Evolutionary conservation across 2,113 vertebrate genomes (phyloP).

Genomic region (Heliornis fulica): DNA sequence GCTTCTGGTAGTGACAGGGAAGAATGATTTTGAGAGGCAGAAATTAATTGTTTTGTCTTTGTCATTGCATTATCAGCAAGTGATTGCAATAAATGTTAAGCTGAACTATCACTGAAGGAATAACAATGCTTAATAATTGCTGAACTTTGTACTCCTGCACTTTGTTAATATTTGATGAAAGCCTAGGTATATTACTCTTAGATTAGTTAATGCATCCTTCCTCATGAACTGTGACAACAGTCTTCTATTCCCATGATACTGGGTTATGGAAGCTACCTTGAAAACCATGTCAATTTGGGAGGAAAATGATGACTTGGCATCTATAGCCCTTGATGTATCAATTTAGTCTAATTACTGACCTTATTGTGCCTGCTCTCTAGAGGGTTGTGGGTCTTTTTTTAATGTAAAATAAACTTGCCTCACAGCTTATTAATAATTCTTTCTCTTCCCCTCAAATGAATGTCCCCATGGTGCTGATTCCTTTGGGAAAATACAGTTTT

Average conservation of each 20-base stretch:
- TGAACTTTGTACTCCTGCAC: constrained; percentile 7
- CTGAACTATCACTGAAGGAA: constrained; percentile 13
- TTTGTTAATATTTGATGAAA: constrained; percentile 3
- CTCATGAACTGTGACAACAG: not conserved
- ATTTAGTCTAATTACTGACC: constrained; percentile 10
- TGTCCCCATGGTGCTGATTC: not conserved
- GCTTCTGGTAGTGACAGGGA: not conserved
- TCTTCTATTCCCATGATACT: not conserved
- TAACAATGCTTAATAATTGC: constrained; percentile 30
- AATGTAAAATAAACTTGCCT: not conserved
- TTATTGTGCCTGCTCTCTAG: not conserved
- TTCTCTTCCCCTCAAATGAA: not conserved
- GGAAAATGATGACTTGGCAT: constrained; percentile 19
- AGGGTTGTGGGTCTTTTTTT: not conserved
- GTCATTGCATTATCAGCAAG: constrained; percentile 1
- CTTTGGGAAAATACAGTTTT: not conserved
- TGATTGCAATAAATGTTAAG: not conserved
- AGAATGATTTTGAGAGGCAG: not conserved
- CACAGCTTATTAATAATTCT: not conserved
- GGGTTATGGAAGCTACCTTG: constrained; percentile 1
- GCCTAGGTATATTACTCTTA: constrained; percentile 3
- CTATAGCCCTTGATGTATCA: not conserved
- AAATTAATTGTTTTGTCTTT: constrained; percentile 28
- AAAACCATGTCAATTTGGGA: not conserved
- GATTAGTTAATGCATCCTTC: constrained; percentile 11